These are phyloP conservation scores for Pseudachorutes palmiensis DNA, from an alignment of 1,140 invertebrate species.

Conservation along the genomic window DNA sequence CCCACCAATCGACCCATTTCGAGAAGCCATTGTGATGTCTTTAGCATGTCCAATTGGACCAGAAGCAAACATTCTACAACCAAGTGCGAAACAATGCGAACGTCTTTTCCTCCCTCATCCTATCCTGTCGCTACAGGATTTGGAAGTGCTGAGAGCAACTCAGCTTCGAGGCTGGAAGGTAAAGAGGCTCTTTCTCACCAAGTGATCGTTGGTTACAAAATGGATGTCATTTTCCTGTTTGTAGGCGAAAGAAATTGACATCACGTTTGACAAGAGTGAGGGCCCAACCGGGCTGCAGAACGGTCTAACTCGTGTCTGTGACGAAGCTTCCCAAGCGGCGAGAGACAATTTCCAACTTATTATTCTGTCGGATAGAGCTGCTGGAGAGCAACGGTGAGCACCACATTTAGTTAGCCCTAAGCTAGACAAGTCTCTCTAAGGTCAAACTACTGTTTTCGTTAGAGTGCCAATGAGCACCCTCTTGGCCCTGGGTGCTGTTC, in stretches of 20 bases:
- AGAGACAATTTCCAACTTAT: conserved; percentile 72
- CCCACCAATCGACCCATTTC: conserved; percentile 99
- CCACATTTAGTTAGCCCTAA: too few relatives aligned
- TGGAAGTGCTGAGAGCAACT: conserved; percentile 76
- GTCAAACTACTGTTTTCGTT: conserved; percentile 17
- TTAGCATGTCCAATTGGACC: conserved; percentile 84
- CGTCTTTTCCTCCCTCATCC: conserved; percentile 89
- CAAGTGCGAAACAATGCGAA: conserved; percentile 79
- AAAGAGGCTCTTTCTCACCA: conserved; percentile 17
- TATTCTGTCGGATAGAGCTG: conserved; percentile 76
- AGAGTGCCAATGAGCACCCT: conserved; percentile 73
- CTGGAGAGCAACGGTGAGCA: conserved; percentile 53
- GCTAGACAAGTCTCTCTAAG: too few relatives aligned
- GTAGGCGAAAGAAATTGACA: conserved; percentile 76
- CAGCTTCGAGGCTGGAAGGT: conserved; percentile 82
- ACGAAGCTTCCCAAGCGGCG: conserved; percentile 73
- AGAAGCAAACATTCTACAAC: conserved; percentile 87
- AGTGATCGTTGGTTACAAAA: neutral
- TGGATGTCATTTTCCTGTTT: conserved; percentile 26
- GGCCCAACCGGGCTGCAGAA: conserved; percentile 65
- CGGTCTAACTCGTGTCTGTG: conserved; percentile 69
- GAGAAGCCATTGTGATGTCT: conserved; percentile 98
- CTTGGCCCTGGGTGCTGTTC: conserved; percentile 82
- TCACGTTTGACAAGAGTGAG: conserved; percentile 66
- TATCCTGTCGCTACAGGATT: conserved; percentile 81